Evolutionary conservation across 2,113 vertebrate species (phyloP).

Genomic region (Thunnus maccoyii): DNA sequence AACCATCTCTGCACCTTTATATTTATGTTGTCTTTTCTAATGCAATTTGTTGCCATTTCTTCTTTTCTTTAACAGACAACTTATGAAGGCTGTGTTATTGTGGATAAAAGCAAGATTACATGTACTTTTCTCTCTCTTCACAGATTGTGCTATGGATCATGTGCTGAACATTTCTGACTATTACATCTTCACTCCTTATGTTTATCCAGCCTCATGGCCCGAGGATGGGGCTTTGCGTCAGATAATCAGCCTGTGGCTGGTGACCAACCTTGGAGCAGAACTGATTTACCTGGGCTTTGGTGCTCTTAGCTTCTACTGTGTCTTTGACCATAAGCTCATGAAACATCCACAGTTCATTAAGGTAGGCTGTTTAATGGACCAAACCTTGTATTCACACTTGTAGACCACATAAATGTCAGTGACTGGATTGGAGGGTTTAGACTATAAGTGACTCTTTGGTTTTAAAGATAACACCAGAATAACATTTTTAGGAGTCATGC

Average conservation of each 20-base stretch:
- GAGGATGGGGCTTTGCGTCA: slow-evolving; percentile 88
- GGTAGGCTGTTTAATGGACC: slow-evolving; percentile 77
- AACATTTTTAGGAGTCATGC: too few species aligned
- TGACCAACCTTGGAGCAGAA: slow-evolving; percentile 90
- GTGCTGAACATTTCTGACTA: slow-evolving; percentile 86
- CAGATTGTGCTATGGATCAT: slow-evolving; percentile 90
- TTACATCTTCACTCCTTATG: slow-evolving; percentile 89
- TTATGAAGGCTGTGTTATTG: not conserved
- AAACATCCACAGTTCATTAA: slow-evolving; percentile 93
- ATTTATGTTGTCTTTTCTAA: too few species aligned
- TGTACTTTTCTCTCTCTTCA: not conserved
- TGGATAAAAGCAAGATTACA: not conserved
- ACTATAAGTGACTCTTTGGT: too few species aligned
- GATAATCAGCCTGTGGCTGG: slow-evolving; percentile 88
- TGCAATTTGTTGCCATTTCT: not conserved
- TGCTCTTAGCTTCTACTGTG: slow-evolving; percentile 88
- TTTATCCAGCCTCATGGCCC: slow-evolving; percentile 89
- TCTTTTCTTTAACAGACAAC: not conserved
- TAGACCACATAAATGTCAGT: not conserved
- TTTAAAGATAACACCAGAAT: not conserved
- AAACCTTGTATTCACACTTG: not conserved
- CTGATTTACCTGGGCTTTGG: slow-evolving; percentile 90
- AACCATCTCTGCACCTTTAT: not conserved
- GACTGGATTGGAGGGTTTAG: not conserved
- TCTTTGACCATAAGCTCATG: slow-evolving; percentile 92